phyloP scores from a whole-genome alignment of 2,797 vertebrate genomes.

The Microcaecilia unicolor region DNA sequence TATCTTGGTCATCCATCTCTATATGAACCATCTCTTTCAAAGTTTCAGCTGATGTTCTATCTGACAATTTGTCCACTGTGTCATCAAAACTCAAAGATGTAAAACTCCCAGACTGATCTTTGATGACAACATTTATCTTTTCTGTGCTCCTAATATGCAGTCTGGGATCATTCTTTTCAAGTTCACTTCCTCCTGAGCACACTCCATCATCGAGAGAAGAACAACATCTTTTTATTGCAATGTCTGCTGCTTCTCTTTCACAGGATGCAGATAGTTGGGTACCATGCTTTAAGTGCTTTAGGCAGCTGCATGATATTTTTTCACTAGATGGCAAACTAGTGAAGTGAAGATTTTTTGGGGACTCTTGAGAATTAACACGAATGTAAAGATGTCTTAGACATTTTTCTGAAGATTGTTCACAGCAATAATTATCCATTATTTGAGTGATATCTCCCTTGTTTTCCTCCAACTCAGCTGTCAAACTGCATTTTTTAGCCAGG shows the following conservation, averaged over 20 bases:
- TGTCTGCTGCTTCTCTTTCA: slow-evolving; percentile 17
- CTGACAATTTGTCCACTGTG: slow-evolving; percentile 36
- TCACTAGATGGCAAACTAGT: slow-evolving; percentile 1
- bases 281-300: slow-evolving; percentile 7
- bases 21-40: slow-evolving; percentile 60
- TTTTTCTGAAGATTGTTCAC: slow-evolving; percentile 6
- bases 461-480: slow-evolving; percentile 8
- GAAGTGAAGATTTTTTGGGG: slow-evolving; percentile 6
- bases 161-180: slow-evolving; percentile 17
- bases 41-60: slow-evolving; percentile 37
- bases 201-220: slow-evolving; percentile 23
- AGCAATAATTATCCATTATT: not conserved
- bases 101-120: slow-evolving; percentile 44
- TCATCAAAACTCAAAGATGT: slow-evolving; percentile 35
- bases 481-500: slow-evolving; percentile 14
- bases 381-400: slow-evolving; percentile 1
- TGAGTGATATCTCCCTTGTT: slow-evolving; percentile 3
- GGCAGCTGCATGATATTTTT: slow-evolving; percentile 12
- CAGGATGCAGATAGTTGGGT: slow-evolving; percentile 15
- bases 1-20: slow-evolving; percentile 61
- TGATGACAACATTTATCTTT: slow-evolving; percentile 46
- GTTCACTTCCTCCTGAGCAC: slow-evolving; percentile 23
- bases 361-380: slow-evolving; percentile 8
- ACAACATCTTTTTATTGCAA: slow-evolving; percentile 11
- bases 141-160: slow-evolving; percentile 40